Evolutionary conservation across 2,797 vertebrate genomes (phyloP).

Genomic region (Myiotriccus ornatus): DNA sequence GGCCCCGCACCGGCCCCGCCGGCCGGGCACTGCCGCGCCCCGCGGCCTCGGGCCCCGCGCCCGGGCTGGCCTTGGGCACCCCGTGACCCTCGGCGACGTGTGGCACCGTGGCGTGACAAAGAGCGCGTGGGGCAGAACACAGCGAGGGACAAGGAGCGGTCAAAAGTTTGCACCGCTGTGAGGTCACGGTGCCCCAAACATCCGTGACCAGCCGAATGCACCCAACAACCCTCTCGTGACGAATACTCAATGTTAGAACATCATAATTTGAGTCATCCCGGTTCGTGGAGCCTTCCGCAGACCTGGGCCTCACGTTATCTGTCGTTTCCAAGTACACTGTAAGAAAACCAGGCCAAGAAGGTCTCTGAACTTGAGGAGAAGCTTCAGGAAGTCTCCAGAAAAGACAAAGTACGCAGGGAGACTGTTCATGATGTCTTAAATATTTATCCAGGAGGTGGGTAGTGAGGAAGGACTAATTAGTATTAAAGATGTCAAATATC

Average conservation of each 20-base stretch:
- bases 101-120: background rate
- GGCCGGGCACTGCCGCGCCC: background rate
- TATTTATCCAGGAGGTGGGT: background rate
- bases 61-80: background rate
- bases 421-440: background rate
- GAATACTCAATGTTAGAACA: rapidly evolving
- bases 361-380: background rate
- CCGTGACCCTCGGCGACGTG: background rate
- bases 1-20: background rate
- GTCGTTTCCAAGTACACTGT: rapidly evolving
- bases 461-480: conserved; percentile 9
- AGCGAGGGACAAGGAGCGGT: background rate
- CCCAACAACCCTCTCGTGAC: rapidly evolving
- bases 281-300: background rate
- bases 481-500: conserved; percentile 7
- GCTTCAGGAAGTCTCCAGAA: conserved; percentile 4
- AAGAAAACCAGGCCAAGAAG: background rate
- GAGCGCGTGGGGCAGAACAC: rapidly evolving
- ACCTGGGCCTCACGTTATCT: background rate
- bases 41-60: background rate
- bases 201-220: rapidly evolving
- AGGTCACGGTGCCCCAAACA: rapidly evolving
- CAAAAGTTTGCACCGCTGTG: background rate
- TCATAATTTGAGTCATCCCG: rapidly evolving
- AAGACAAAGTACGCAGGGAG: background rate